Evolutionary conservation across 2,888 invertebrate species (phyloP).

Genomic region (Scaptodrosophila latifasciaeformis): DNA sequence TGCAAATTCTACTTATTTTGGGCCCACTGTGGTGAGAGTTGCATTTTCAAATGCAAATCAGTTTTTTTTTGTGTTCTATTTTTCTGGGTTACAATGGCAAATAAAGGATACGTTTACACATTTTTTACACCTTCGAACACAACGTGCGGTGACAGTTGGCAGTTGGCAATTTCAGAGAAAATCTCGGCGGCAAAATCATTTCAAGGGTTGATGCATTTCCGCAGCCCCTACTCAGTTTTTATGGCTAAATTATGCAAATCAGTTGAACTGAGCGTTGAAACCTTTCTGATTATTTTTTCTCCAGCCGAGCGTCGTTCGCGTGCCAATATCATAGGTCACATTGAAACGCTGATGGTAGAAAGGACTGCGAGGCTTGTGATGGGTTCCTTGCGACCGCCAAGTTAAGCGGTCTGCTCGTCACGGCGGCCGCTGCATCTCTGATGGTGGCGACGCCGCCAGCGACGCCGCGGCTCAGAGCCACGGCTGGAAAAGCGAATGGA

Average conservation of each 20-base stretch:
- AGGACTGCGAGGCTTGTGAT: slow-evolving; percentile 16
- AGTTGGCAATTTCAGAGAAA: slow-evolving; percentile 9
- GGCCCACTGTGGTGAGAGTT: slow-evolving; percentile 23
- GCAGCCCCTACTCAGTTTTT: slow-evolving; percentile 30
- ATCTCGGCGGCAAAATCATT: slow-evolving; percentile 7
- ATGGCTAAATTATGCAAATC: slow-evolving; percentile 68
- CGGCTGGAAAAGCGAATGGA: slow-evolving; percentile 56
- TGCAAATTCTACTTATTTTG: slow-evolving; percentile 36
- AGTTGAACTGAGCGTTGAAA: slow-evolving; percentile 46
- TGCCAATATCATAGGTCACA: not conserved
- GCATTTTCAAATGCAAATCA: slow-evolving; percentile 68
- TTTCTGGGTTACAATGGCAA: slow-evolving; percentile 30
- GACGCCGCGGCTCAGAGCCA: no score
- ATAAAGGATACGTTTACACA: slow-evolving; percentile 58
- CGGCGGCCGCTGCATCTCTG: slow-evolving; percentile 52
- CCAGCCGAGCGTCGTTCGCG: slow-evolving; percentile 8
- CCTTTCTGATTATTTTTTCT: slow-evolving; percentile 27
- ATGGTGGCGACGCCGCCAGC: slow-evolving; percentile 13
- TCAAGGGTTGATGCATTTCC: slow-evolving; percentile 48
- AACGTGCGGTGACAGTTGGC: slow-evolving; percentile 27
- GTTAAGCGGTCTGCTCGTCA: slow-evolving; percentile 38
- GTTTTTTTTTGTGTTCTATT: no score
- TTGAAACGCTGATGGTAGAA: not conserved
- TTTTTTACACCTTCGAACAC: slow-evolving; percentile 65
- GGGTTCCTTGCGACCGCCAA: slow-evolving; percentile 14